A percentile compares a stretch with the other conserved stretches of the same genome.
phyloP scores from a whole-genome alignment of 2,113 vertebrate genomes.

The Poeciliopsis occidentalis region DNA sequence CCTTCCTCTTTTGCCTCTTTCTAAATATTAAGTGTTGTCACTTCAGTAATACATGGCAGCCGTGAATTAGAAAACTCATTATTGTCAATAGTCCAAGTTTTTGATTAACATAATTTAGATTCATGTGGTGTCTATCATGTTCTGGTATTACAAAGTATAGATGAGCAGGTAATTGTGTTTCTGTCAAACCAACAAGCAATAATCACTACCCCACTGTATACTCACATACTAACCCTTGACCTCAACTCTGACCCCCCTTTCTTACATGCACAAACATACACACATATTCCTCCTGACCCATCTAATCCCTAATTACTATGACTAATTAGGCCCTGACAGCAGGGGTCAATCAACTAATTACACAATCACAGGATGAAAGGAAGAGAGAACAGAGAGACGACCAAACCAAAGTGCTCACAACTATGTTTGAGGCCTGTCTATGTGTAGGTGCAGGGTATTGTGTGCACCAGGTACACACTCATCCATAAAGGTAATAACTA shows the following conservation, averaged over 20 bases:
- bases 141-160: conserved; percentile 45
- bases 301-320: conserved; percentile 78
- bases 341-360: conserved; percentile 81
- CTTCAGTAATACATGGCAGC: conserved; percentile 38
- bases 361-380: conserved; percentile 71
- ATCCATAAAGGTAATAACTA: neutral
- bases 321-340: conserved; percentile 77
- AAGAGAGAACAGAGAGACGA: conserved; percentile 46
- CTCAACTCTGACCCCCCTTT: conserved; percentile 3
- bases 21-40: conserved; percentile 34
- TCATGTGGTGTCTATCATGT: conserved; percentile 46
- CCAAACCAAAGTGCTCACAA: conserved; percentile 51
- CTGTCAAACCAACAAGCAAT: conserved; percentile 54
- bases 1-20: conserved; percentile 40
- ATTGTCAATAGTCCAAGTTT: conserved; percentile 56
- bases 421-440: conserved; percentile 50
- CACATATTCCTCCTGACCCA: conserved; percentile 55
- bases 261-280: conserved; percentile 8
- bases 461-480: neutral
- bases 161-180: conserved; percentile 47
- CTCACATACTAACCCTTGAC: conserved; percentile 35
- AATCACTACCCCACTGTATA: conserved; percentile 48
- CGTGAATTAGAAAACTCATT: conserved; percentile 55
- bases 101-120: conserved; percentile 67
- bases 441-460: conserved; percentile 1